Base-by-base conservation (phyloP, 2,113 vertebrate species). In the Leucopsar rothschildi region DNA sequence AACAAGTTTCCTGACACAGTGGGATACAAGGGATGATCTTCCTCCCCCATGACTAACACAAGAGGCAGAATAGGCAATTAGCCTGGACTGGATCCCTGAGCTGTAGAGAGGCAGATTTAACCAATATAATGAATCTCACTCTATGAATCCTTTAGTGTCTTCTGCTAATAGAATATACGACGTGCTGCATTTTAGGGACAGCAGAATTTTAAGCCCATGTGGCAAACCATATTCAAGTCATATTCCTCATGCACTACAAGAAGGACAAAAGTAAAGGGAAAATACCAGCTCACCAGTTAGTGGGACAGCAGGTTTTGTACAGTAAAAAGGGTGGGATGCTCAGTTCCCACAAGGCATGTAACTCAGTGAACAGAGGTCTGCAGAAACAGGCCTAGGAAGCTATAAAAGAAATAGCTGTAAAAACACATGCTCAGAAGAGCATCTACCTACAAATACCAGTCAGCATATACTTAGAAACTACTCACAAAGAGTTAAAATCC, bases 401-500 rank as follows among this genome's bases (percentile, higher is more conserved):
- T 27, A 27, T 81, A 40, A 78, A 86, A 88, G 40, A 86, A 88
- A 77, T 23, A 64, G n/a, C 42, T 80, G 25, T 64, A 76, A 83
- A 95, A 94, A 82, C 22, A 24, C 42, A 35, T 16, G 35, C 73
- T 93, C 80, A 66, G 55, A 88, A 91, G 27, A 65, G 56, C 53
- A 44, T 60, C 60, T 82, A 6, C 37, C 69, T 81, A 63, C 71
- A 88, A 86, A 81, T 33, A 19, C 29, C 45, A 81, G 52, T 49
- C 79, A 33, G 52, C 10, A 17, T 55, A 29, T 17, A 49, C 79
- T 92, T 68, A 55, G 61, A 76, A 93, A 71, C 78, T 79, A 35
- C 91, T 89, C 66, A 71, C 88, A 92, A 97, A 92, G 92, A 90
- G 94, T 96, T 95, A 95, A 97, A 96, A 91, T 68, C 65, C 65